Evolutionary conservation across 1,140 invertebrate species (phyloP).

Genomic region (Ganaspis sp.): DNA sequence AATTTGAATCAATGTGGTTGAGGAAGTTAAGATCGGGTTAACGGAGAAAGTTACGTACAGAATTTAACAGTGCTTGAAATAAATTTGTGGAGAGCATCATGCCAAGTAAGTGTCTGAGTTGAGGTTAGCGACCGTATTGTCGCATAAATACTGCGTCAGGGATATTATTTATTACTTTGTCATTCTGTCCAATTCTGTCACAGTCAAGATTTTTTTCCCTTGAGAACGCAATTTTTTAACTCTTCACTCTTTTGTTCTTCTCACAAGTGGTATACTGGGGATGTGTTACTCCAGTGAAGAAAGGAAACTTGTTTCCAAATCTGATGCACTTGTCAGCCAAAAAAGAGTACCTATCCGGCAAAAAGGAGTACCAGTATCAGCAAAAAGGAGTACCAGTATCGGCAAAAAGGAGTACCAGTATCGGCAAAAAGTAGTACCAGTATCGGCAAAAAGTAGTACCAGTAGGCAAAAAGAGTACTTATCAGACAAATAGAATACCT

Average conservation of each 20-base stretch:
- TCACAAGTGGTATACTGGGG: neutral
- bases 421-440: too few relatives aligned
- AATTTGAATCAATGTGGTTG: neutral
- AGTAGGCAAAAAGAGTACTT: too few relatives aligned
- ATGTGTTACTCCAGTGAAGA: neutral
- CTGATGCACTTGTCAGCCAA: too few relatives aligned
- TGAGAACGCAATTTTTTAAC: neutral
- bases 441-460: too few relatives aligned
- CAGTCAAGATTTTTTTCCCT: conserved; percentile 4
- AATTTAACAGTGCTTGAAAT: conserved; percentile 26
- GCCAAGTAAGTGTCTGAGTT: conserved; percentile 24
- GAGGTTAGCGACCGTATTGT: conserved; percentile 29
- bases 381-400: too few relatives aligned
- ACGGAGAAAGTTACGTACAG: conserved; percentile 27
- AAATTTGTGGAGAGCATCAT: conserved; percentile 24
- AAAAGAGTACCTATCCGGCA: too few relatives aligned
- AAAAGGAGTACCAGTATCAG: too few relatives aligned
- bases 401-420: too few relatives aligned
- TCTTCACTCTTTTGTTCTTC: neutral
- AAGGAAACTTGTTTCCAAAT: neutral
- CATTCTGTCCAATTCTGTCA: conserved; percentile 22
- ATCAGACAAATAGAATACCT: too few relatives aligned
- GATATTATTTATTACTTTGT: conserved; percentile 31
- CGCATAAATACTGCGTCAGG: conserved; percentile 27
- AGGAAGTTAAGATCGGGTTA: neutral